Percentiles rank a stretch among this genome's conserved stretches.
Evolutionary conservation across 2,888 invertebrate species (phyloP).

Genomic region (Limnephilus lunatus): DNA sequence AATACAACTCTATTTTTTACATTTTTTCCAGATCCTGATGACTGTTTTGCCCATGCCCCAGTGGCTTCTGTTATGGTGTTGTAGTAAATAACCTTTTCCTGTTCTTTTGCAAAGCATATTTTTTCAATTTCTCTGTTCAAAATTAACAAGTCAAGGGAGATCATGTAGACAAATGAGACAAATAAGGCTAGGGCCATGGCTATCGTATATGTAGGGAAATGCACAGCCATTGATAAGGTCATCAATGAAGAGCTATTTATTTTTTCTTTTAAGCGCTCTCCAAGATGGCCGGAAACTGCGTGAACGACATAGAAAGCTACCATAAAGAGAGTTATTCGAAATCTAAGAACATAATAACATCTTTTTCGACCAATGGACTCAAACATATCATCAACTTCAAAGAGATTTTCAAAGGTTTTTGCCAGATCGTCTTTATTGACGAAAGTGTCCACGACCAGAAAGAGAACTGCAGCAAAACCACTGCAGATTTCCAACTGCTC

Average conservation of each 20-base stretch:
- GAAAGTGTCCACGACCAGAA: neutral
- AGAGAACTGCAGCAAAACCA: neutral
- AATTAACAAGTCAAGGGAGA: neutral
- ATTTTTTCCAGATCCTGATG: neutral
- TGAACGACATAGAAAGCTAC: neutral
- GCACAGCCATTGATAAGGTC: neutral
- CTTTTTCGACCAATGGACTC: neutral
- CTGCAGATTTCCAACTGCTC: neutral
- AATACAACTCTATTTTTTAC: neutral
- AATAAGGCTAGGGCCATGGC: no score
- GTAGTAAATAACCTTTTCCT: neutral
- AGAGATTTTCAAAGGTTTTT: constrained; percentile 2
- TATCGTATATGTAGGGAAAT: neutral
- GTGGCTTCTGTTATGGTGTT: neutral
- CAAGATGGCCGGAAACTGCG: neutral
- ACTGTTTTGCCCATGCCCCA: neutral
- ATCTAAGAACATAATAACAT: neutral
- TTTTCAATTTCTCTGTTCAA: neutral
- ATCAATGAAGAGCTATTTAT: neutral
- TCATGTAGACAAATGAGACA: neutral
- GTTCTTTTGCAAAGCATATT: neutral
- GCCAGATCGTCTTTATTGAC: neutral
- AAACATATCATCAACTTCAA: neutral
- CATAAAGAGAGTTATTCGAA: neutral
- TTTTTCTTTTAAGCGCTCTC: neutral